Base-by-base conservation (phyloP, 1,140 invertebrate genomes). In the Streblospio benedicti region DNA sequence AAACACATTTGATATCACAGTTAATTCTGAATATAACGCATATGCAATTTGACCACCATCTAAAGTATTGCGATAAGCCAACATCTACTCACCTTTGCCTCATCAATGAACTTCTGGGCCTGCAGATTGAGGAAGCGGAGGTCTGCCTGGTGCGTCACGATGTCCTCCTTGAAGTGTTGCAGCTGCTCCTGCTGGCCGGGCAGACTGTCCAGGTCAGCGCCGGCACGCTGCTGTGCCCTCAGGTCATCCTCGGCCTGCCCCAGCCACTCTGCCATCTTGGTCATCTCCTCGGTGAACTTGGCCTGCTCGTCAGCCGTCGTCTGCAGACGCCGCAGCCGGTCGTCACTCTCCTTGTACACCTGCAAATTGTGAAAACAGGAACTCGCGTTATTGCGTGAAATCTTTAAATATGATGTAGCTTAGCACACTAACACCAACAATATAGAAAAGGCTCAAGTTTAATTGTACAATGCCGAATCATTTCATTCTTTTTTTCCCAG, bases 101-200 rank as follows among this genome's bases (percentile, higher is more conserved):
- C 90, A 69, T 94, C 91, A 35, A 93, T 84, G 75, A 94, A 96
- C 76, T 94, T 94, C 78, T 95, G 91, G 0, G 90, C 90, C 0
- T 90, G 86, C 87, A 96, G 93, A 1, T 90, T 92, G 58, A 95
- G 91, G 73, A 94, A 96, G 27, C 92, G 81, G 1, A 95, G 78
- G 78, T 97, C 93, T 1, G 91, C 93, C 76, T 95, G 91, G 71
- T 95, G 92, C 1, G 90, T 87, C 66, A 95, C 92, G 0, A 96
- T 90, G 76, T 97, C 92, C 57, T 86, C 88, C n/a, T 91, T 86
- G 76, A 97, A 92, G 62, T 91, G 88, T 71, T 75, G 61, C 27
- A 69, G 72, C 61, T 69, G 67, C 27, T 56, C 33, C 12, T 28
- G 33, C n/a, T 57, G 59, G 45, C 81, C 82, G 44, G 83, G 81